A percentile compares a stretch with the other conserved stretches of the same genome.
Evolutionary conservation across 37 sponge, comb jelly and placozoan genomes (phyloP).

Genomic region (Hexactinellida sp.): DNA sequence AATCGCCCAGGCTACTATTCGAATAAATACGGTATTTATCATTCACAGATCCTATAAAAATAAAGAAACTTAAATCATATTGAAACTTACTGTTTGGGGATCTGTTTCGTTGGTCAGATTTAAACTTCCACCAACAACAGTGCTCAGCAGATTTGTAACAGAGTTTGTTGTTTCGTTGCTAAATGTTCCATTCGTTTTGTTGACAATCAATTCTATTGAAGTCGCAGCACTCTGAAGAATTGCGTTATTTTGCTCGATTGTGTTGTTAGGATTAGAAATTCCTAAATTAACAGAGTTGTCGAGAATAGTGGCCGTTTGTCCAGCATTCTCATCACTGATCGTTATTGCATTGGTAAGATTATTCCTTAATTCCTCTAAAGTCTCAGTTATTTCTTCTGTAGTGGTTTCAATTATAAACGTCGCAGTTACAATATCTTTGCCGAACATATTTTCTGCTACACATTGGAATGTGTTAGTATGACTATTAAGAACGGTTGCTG

Average conservation of each 20-base stretch:
- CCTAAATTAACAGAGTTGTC: neutral
- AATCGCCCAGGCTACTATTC: too few species aligned
- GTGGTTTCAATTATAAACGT: neutral
- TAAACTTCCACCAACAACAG: neutral
- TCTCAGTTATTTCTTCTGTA: neutral
- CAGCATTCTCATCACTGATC: neutral
- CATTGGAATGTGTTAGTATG: neutral
- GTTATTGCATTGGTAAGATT: neutral
- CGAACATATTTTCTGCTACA: neutral
- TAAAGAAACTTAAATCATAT: neutral
- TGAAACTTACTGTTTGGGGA: neutral
- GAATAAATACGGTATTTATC: too few species aligned
- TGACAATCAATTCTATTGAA: neutral
- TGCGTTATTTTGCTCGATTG: neutral
- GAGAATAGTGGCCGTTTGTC: neutral
- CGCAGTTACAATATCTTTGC: neutral
- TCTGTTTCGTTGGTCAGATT: too few species aligned
- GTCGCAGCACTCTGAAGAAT: neutral
- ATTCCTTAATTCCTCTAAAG: neutral
- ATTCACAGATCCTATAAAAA: neutral
- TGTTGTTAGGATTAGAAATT: neutral
- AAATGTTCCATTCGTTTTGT: neutral
- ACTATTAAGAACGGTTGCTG: neutral
- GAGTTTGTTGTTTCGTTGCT: neutral
- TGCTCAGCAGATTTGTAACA: neutral